Evolutionary conservation across 2,797 vertebrate genomes (phyloP).

Genomic region (Coregonus sp.): DNA sequence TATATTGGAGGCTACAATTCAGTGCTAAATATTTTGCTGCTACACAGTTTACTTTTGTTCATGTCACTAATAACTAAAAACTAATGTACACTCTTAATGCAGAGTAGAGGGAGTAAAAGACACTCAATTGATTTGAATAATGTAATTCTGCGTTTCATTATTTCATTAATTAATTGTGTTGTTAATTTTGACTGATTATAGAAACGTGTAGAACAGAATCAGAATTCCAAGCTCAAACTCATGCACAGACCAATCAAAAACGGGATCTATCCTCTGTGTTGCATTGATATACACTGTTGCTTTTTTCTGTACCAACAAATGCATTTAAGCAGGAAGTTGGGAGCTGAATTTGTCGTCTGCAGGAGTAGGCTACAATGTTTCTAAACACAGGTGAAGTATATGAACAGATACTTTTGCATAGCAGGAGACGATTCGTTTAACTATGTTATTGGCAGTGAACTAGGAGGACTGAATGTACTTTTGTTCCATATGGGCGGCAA

Average conservation of each 20-base stretch:
- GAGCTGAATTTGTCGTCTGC: slow-evolving; percentile 28
- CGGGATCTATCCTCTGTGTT: neutral
- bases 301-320: slow-evolving; percentile 29
- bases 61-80: neutral
- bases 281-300: neutral
- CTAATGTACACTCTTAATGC: too few species aligned
- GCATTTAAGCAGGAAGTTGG: slow-evolving; percentile 64
- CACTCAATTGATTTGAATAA: neutral
- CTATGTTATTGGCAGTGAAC: slow-evolving; percentile 50
- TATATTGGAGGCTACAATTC: neutral
- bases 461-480: slow-evolving; percentile 72
- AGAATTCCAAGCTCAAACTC: neutral
- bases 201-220: neutral
- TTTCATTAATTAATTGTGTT: neutral
- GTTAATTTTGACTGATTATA: neutral
- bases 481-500: slow-evolving; percentile 67
- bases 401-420: slow-evolving; percentile 12
- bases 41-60: neutral
- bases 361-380: neutral
- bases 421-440: slow-evolving; percentile 37
- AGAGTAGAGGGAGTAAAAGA: too few species aligned
- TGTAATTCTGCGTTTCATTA: neutral
- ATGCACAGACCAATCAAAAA: neutral
- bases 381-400: neutral
- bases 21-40: neutral